Conservation (phyloP, 2,888 invertebrate species). For the Polyommatus iphigenia region DNA sequence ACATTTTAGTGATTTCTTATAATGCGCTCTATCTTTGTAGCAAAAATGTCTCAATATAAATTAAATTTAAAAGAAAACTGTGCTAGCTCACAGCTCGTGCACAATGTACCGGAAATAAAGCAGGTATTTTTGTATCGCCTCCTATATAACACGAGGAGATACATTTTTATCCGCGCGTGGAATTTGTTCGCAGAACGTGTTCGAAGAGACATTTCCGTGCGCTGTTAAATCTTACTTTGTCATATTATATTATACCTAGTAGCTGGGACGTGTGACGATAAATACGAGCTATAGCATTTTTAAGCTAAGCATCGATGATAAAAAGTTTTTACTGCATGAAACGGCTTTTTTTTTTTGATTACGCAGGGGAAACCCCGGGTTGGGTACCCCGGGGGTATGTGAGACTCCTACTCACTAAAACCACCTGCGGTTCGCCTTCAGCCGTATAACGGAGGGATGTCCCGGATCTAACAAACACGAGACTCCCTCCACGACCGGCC, state of each 20-base stretch:
- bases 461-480: no score
- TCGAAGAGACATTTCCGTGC: slow-evolving; percentile 6
- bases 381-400: no score
- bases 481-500: no score
- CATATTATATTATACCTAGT: not conserved
- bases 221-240: not conserved
- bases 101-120: not conserved
- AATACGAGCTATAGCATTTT: not conserved
- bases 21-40: no score
- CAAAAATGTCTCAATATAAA: not conserved
- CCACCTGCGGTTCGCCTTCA: no score
- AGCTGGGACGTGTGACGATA: not conserved
- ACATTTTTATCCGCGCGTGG: slow-evolving; percentile 11
- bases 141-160: not conserved
- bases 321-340: not conserved
- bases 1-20: no score
- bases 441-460: no score
- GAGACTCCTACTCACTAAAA: no score
- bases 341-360: no score
- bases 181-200: slow-evolving; percentile 4
- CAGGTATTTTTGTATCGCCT: not conserved
- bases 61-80: no score
- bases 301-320: not conserved
- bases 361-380: no score
- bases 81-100: not conserved